These are phyloP conservation scores for Girardinus metallicus DNA, from an alignment of 2,797 vertebrate genomes.

Conservation along the genomic window DNA sequence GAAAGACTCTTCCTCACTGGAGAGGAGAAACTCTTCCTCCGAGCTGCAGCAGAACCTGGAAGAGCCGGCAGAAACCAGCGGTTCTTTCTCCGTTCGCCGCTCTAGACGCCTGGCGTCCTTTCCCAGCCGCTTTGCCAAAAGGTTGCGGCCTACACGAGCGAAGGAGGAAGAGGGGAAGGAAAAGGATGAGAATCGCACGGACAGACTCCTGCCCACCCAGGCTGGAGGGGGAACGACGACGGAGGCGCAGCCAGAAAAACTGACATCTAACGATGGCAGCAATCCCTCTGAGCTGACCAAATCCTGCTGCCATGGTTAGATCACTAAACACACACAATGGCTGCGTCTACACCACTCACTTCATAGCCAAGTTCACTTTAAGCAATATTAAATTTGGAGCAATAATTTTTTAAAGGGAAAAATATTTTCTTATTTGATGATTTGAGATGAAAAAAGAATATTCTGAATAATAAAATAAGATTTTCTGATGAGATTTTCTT, in stretches of 20 bases:
- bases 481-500: neutral
- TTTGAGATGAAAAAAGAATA: neutral
- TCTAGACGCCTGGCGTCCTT: constrained; percentile 93
- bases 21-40: constrained; percentile 15
- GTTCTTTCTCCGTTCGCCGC: constrained; percentile 86
- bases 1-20: constrained; percentile 61
- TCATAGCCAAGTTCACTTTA: neutral
- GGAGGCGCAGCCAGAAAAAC: constrained; percentile 35
- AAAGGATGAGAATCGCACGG: constrained; percentile 52
- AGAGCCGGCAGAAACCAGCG: constrained; percentile 61
- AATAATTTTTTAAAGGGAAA: neutral
- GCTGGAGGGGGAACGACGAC: constrained; percentile 45
- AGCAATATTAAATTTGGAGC: neutral
- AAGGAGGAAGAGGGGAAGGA: constrained; percentile 39
- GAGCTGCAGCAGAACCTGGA: constrained; percentile 43
- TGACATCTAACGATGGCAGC: neutral
- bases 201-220: constrained; percentile 61
- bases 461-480: neutral
- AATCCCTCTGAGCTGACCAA: constrained; percentile 32
- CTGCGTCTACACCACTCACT: neutral
- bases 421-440: neutral
- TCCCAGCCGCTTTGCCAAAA: constrained; percentile 86
- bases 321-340: neutral
- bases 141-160: constrained; percentile 53
- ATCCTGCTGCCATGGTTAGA: constrained; percentile 74